Evolutionary conservation across 2,113 vertebrate genomes (phyloP).

Genomic region (Anoplopoma fimbria): DNA sequence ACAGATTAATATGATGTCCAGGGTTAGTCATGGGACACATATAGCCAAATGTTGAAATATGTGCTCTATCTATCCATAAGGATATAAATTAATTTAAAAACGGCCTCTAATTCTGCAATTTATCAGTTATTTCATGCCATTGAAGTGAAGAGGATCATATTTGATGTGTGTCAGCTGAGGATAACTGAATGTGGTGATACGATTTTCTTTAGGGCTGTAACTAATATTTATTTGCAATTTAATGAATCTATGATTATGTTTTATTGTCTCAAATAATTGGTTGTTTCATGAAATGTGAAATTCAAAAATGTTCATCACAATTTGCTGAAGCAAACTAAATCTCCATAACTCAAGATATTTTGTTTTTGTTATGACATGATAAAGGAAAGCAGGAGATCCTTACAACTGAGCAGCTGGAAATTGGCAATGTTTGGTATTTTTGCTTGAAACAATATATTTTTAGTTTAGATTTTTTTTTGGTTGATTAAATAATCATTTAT

Average conservation of each 20-base stretch:
- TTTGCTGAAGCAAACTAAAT: background rate
- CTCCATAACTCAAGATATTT: background rate
- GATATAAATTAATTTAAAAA: background rate
- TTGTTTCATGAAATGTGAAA: background rate
- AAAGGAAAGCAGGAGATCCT: background rate
- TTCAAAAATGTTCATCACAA: background rate
- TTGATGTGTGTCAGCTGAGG: background rate
- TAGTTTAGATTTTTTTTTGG: background rate
- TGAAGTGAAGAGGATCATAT: background rate
- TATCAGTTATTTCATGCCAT: background rate
- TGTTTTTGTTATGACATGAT: background rate
- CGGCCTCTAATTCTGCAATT: background rate
- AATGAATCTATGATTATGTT: background rate
- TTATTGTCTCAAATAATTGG: background rate
- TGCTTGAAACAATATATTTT: background rate
- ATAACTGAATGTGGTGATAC: background rate
- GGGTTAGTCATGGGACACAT: background rate
- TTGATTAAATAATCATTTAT: background rate
- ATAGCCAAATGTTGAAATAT: background rate
- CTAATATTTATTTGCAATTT: background rate
- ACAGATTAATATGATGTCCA: conserved; percentile 11
- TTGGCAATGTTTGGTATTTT: no score
- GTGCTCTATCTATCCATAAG: background rate
- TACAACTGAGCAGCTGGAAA: background rate
- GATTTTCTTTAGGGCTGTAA: background rate